Percentiles rank a stretch among this genome's conserved stretches.
phyloP scores from a whole-genome alignment of 2,113 vertebrate genomes.

The Corythornis cristatus region DNA sequence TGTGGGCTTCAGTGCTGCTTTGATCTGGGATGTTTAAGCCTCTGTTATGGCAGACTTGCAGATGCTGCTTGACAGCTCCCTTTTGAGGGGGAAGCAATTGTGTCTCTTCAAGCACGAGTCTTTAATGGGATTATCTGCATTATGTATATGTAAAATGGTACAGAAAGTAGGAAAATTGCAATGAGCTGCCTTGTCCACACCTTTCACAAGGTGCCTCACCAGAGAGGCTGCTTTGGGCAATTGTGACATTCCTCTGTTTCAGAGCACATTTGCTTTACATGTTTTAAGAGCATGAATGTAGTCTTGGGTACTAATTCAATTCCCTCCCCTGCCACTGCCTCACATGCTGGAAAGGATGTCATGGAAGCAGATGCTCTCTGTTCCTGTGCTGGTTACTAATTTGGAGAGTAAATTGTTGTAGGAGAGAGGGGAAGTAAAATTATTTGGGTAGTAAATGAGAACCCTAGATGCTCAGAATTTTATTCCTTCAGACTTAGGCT shows the following conservation, averaged over 20 bases:
- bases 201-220: neutral
- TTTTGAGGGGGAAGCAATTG: neutral
- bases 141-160: neutral
- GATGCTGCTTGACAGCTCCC: neutral
- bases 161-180: neutral
- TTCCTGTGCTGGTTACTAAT: neutral
- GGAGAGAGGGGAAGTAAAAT: neutral
- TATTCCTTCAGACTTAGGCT: neutral
- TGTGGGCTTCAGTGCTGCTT: neutral
- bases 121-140: neutral
- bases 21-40: neutral
- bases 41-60: neutral
- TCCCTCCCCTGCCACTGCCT: accelerated
- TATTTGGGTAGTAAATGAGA: neutral
- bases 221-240: neutral
- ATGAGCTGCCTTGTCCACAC: neutral
- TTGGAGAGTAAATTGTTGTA: neutral
- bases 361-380: neutral
- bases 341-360: neutral
- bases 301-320: neutral
- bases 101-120: neutral
- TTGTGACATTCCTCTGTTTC: neutral
- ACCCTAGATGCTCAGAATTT: neutral
- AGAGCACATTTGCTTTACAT: neutral
- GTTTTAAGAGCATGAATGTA: neutral